Conservation (phyloP, 2,113 vertebrate species). For the Epinephelus lanceolatus region DNA sequence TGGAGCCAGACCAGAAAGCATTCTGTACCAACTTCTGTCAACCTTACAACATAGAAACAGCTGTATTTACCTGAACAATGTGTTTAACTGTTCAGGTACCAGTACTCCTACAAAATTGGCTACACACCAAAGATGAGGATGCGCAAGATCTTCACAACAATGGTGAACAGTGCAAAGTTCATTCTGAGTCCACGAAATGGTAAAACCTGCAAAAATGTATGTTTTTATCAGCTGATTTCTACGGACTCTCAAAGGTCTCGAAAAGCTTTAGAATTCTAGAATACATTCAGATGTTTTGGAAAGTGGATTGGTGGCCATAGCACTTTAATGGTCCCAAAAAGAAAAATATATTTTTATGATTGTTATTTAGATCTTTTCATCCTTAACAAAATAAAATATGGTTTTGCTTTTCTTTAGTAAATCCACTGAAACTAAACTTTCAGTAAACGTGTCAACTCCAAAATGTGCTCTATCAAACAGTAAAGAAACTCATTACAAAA, state of each 20-base stretch:
- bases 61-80: background rate
- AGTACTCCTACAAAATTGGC: slow-evolving; percentile 81
- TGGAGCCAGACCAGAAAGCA: background rate
- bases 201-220: slow-evolving; percentile 34
- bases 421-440: background rate
- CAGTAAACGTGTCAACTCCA: background rate
- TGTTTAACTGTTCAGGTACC: slow-evolving; percentile 69
- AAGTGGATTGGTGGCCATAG: background rate
- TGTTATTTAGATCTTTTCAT: background rate
- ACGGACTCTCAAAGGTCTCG: background rate
- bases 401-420: background rate
- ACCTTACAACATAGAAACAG: background rate
- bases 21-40: background rate
- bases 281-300: background rate
- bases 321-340: background rate
- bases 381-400: background rate
- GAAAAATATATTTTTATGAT: background rate
- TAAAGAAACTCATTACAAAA: background rate
- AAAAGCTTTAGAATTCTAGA: background rate
- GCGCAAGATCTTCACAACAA: slow-evolving; percentile 60
- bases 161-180: slow-evolving; percentile 60
- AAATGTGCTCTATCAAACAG: background rate
- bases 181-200: slow-evolving; percentile 75
- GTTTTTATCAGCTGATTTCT: background rate
- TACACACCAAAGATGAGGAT: slow-evolving; percentile 66